Conservation (phyloP, 2,888 invertebrate species). For the Pandemis corylana region DNA sequence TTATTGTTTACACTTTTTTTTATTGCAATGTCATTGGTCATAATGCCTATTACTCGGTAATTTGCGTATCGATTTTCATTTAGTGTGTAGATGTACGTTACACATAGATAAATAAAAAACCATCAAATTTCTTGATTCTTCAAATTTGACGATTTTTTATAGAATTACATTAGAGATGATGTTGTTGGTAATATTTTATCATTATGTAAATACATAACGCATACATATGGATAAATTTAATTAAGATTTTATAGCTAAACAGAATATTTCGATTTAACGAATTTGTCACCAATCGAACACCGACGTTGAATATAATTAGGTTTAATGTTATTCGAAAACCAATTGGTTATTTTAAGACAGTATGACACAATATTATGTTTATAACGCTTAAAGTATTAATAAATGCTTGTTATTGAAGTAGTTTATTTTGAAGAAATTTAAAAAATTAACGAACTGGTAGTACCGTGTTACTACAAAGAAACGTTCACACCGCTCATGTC, state of each 20-base stretch:
- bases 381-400: background rate
- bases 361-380: background rate
- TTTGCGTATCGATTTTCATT: background rate
- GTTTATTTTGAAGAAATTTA: background rate
- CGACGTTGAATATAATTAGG: slow-evolving; percentile 14
- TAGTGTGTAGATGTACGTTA: background rate
- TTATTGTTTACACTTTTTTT: no score
- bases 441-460: no score
- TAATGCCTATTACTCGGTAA: background rate
- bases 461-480: no score
- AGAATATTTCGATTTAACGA: slow-evolving; percentile 18
- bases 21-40: background rate
- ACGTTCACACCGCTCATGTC: no score
- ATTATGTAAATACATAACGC: slow-evolving; percentile 34
- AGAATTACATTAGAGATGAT: slow-evolving; percentile 5
- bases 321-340: slow-evolving; percentile 5
- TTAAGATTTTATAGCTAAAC: slow-evolving; percentile 25
- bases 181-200: slow-evolving; percentile 21
- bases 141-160: background rate
- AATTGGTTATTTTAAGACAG: background rate
- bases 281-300: slow-evolving; percentile 21
- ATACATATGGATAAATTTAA: slow-evolving; percentile 25
- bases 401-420: background rate
- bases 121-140: background rate
- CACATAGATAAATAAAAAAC: no score